These are phyloP conservation scores for Pelagia noctiluca DNA, from an alignment of 30 jellyfish, hydroid and myxozoan genomes.

Conservation along the genomic window DNA sequence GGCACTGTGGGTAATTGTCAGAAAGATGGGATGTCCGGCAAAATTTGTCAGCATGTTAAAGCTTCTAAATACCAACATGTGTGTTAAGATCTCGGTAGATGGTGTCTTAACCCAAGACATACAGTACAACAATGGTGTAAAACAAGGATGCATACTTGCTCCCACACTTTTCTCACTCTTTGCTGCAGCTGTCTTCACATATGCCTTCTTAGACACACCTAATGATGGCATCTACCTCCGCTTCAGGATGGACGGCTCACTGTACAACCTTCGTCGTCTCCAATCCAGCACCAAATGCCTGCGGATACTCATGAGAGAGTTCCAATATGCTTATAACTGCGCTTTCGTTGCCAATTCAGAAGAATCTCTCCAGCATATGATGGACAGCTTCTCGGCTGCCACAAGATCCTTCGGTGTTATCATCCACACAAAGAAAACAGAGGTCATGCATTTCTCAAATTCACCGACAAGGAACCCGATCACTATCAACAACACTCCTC, in stretches of 20 bases:
- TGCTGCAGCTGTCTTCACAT: slow-evolving; percentile 2
- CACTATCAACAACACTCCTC: neutral
- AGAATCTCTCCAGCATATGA: slow-evolving; percentile 13
- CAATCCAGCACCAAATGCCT: slow-evolving; percentile 1
- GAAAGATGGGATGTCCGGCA: slow-evolving; percentile 51
- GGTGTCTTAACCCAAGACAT: slow-evolving; percentile 10
- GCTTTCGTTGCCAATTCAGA: slow-evolving; percentile 27
- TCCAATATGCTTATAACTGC: slow-evolving; percentile 30
- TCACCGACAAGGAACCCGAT: neutral
- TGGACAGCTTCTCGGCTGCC: slow-evolving; percentile 16
- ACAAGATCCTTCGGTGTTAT: slow-evolving; percentile 25
- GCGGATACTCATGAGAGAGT: neutral
- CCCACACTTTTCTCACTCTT: slow-evolving; percentile 60
- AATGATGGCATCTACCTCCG: slow-evolving; percentile 23
- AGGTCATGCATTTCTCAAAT: neutral
- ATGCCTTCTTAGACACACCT: slow-evolving; percentile 16
- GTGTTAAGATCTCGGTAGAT: neutral
- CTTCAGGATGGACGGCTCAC: slow-evolving; percentile 23
- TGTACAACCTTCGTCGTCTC: slow-evolving; percentile 33
- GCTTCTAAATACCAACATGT: slow-evolving; percentile 10
- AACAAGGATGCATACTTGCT: slow-evolving; percentile 57
- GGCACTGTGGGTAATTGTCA: slow-evolving; percentile 15
- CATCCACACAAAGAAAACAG: slow-evolving; percentile 21
- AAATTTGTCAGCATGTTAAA: slow-evolving; percentile 1
- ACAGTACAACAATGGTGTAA: slow-evolving; percentile 11